Conservation (phyloP, 2,888 invertebrate genomes). For the Aromia moschata region DNA sequence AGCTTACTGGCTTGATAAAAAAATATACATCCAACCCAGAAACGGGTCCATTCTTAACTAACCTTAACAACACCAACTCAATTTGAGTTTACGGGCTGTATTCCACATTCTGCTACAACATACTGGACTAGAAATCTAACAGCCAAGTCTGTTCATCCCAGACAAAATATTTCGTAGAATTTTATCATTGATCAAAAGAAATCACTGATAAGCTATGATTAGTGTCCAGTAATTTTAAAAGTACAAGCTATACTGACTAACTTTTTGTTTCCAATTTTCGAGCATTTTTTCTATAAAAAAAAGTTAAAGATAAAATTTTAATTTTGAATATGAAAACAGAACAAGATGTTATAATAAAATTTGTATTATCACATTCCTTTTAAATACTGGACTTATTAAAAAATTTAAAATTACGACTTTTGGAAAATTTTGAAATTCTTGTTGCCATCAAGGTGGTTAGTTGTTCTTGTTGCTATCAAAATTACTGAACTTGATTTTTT, state of each 20-base stretch:
- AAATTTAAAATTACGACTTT: no score
- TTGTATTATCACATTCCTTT: no score
- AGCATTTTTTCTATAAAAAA: no score
- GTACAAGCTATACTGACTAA: no score
- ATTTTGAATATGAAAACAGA: no score
- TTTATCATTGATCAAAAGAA: conserved; percentile 9
- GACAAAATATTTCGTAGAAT: conserved; percentile 27
- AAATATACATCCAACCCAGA: conserved; percentile 17
- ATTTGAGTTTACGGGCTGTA: conserved; percentile 35
- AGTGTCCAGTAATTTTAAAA: conserved; percentile 10
- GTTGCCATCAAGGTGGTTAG: no score
- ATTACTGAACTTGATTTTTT: conserved; percentile 15
- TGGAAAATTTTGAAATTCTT: no score
- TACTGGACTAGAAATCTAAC: conserved; percentile 61
- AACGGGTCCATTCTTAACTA: conserved; percentile 22
- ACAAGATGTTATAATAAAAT: no score
- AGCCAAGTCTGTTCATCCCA: conserved; percentile 50
- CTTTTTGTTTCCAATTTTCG: no score
- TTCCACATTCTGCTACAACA: conserved; percentile 48
- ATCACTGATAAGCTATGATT: neutral
- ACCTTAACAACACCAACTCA: conserved; percentile 26
- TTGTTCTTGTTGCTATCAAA: no score
- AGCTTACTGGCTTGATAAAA: conserved; percentile 21
- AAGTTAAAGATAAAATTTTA: no score
- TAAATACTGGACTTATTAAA: no score